Conservation (phyloP, 1,140 invertebrate genomes). For the Hylyphantes graminicola region DNA sequence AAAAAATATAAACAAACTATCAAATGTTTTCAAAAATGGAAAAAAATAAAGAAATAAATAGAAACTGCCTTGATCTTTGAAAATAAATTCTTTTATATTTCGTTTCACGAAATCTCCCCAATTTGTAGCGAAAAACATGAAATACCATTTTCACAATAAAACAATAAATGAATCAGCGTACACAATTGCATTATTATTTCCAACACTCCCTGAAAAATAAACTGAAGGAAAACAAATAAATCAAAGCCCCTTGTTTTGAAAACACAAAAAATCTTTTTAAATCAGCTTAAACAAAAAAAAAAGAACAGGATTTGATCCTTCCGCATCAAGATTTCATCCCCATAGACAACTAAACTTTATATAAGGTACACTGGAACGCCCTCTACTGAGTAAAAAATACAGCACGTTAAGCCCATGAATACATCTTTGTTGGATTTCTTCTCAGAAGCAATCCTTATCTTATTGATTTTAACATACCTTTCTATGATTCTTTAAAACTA, state of each 20-base stretch:
- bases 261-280: not conserved
- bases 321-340: conserved; percentile 23
- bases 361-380: no score
- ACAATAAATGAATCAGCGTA: no score
- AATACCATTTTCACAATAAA: no score
- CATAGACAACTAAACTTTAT: conserved; percentile 7
- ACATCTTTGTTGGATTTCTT: not conserved
- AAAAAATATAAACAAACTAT: no score
- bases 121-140: no score
- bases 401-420: conserved; percentile 6
- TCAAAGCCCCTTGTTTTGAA: conserved; percentile 23
- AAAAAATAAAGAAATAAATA: no score
- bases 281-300: not conserved
- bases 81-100: no score
- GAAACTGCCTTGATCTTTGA: no score
- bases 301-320: conserved; percentile 31
- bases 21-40: no score
- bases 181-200: no score
- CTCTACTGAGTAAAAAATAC: conserved; percentile 4
- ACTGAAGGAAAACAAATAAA: not conserved
- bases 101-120: no score
- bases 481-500: not conserved
- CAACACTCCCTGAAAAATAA: no score
- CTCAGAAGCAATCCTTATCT: conserved; percentile 32
- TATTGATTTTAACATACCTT: conserved; percentile 28